phyloP scores from a whole-genome alignment of 2,113 vertebrate species.

The Bettongia penicillata region DNA sequence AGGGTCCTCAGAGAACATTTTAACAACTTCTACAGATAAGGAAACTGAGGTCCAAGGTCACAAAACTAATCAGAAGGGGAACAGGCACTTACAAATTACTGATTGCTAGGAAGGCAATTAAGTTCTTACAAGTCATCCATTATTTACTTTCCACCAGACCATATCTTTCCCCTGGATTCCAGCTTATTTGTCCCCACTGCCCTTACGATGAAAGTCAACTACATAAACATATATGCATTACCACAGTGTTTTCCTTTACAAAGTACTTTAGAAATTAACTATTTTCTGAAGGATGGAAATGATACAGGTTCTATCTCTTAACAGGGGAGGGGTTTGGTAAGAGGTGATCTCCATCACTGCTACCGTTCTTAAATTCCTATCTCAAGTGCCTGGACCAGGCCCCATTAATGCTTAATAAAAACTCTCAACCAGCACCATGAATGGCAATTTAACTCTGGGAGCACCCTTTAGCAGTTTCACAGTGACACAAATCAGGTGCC shows the following conservation, averaged over 20 bases:
- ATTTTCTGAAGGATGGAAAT: neutral
- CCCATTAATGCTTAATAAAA: neutral
- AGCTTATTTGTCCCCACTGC: neutral
- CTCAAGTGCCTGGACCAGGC: neutral
- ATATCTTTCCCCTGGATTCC: neutral
- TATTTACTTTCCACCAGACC: neutral
- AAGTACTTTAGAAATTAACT: neutral
- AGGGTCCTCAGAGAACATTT: neutral
- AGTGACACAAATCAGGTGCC: no score
- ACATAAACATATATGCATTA: neutral
- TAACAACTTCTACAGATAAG: neutral
- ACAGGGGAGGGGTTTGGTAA: neutral
- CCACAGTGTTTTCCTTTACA: neutral
- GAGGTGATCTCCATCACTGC: neutral
- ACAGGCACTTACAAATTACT: no score
- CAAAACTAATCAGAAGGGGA: neutral
- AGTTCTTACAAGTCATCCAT: neutral
- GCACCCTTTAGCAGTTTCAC: neutral
- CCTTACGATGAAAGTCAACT: constrained; percentile 8
- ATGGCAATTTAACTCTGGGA: neutral
- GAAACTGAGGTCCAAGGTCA: neutral
- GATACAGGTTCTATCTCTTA: neutral
- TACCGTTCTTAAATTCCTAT: neutral
- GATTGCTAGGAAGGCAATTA: neutral
- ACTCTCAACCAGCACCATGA: neutral